These are phyloP conservation scores for Mimachlamys varia DNA, from an alignment of 2,888 invertebrate genomes.

Conservation along the genomic window DNA sequence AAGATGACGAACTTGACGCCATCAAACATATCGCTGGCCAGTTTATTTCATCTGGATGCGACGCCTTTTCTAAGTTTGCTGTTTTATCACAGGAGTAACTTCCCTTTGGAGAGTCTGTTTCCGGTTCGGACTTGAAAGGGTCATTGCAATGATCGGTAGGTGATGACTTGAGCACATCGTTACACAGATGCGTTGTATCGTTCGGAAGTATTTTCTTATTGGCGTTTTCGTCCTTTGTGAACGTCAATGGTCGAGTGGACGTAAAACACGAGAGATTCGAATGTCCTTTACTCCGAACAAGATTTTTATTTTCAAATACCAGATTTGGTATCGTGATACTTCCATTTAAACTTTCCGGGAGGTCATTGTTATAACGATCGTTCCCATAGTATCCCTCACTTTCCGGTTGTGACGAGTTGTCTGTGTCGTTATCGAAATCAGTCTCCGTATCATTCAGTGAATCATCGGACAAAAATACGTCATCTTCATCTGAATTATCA, in stretches of 20 bases:
- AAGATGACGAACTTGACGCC: slow-evolving; percentile 40
- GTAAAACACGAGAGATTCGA: background rate
- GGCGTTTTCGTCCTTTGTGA: background rate
- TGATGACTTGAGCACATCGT: background rate
- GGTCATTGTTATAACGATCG: background rate
- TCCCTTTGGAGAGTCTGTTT: background rate
- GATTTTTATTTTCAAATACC: slow-evolving; percentile 48
- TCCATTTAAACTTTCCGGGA: slow-evolving; percentile 10
- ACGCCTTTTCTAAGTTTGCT: background rate
- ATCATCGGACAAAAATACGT: slow-evolving; percentile 45
- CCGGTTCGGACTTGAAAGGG: background rate
- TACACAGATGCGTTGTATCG: background rate
- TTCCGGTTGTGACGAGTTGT: slow-evolving; percentile 37
- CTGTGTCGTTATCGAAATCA: slow-evolving; percentile 38
- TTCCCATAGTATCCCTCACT: slow-evolving; percentile 35
- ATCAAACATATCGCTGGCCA: background rate
- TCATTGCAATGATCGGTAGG: background rate
- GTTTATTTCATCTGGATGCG: background rate
- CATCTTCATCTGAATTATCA: slow-evolving; percentile 43
- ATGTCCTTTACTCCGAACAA: slow-evolving; percentile 16
- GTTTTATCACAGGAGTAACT: background rate
- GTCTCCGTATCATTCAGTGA: slow-evolving; percentile 6
- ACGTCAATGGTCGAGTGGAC: background rate
- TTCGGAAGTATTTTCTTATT: slow-evolving; percentile 29
- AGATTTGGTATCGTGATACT: slow-evolving; percentile 41